These are phyloP conservation scores for Philhelius pedissequus DNA, from an alignment of 2,888 invertebrate genomes.

Conservation along the genomic window DNA sequence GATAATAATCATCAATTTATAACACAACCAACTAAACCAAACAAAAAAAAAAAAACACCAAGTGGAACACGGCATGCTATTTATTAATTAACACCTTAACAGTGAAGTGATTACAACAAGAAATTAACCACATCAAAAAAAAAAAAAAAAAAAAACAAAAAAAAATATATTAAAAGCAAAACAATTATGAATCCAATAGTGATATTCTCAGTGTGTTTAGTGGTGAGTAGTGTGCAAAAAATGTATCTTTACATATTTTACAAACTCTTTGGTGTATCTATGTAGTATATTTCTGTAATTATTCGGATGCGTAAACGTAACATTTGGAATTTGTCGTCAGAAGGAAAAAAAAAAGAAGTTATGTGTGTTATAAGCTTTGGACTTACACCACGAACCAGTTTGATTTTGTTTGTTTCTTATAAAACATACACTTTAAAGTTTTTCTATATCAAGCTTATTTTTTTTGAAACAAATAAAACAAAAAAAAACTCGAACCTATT, in stretches of 20 bases:
- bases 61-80: slow-evolving; percentile 65
- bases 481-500: not conserved
- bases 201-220: slow-evolving; percentile 56
- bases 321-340: slow-evolving; percentile 35
- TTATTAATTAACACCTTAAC: slow-evolving; percentile 7
- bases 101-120: slow-evolving; percentile 37
- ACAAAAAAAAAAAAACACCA: slow-evolving; percentile 22
- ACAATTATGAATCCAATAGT: slow-evolving; percentile 54
- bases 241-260: not conserved
- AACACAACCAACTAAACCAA: not conserved
- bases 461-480: not conserved
- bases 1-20: slow-evolving; percentile 12
- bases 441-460: not conserved
- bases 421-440: not conserved
- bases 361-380: slow-evolving; percentile 22
- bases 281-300: not conserved
- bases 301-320: slow-evolving; percentile 65
- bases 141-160: not conserved
- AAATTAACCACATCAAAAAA: not conserved
- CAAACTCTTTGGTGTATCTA: slow-evolving; percentile 2
- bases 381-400: slow-evolving; percentile 52
- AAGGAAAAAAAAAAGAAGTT: not conserved
- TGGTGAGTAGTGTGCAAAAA: slow-evolving; percentile 60
- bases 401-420: not conserved
- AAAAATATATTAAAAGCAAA: not conserved